A percentile compares a stretch with the other conserved stretches of the same genome.
phyloP scores from a whole-genome alignment of 2,113 vertebrate genomes.

The Atractosteus spatula region DNA sequence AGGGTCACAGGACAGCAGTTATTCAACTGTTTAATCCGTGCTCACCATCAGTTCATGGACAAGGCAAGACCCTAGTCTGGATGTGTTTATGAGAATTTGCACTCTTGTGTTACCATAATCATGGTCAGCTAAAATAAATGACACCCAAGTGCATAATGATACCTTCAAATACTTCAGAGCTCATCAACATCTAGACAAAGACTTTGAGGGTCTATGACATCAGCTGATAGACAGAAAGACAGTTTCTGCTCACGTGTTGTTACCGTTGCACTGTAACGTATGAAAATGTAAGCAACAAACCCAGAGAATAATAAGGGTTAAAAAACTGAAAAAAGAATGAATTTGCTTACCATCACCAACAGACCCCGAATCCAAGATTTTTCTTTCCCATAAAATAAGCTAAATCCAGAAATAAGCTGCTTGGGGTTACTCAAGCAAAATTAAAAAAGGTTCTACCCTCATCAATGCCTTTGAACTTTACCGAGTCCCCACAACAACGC shows the following conservation, averaged over 20 bases:
- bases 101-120: too few species aligned
- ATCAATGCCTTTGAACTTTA: conserved; percentile 96
- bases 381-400: conserved; percentile 72
- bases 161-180: too few species aligned
- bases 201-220: too few species aligned
- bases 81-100: neutral
- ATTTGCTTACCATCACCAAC: too few species aligned
- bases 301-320: too few species aligned
- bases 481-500: conserved; percentile 88
- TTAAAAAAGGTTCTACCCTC: conserved; percentile 75
- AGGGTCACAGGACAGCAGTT: conserved; percentile 62
- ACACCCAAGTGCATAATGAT: too few species aligned
- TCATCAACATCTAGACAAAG: too few species aligned
- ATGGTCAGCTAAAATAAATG: neutral
- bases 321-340: too few species aligned
- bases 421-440: conserved; percentile 83
- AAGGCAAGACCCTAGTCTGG: conserved; percentile 29
- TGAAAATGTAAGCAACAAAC: conserved; percentile 25
- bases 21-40: conserved; percentile 75
- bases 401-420: conserved; percentile 74
- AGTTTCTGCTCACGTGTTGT: too few species aligned
- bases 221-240: too few species aligned
- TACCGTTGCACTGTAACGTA: neutral
- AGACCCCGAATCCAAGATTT: conserved; percentile 56
- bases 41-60: conserved; percentile 49